These are phyloP conservation scores for Mormyrops boulengeri DNA, from an alignment of 2,797 vertebrate species.

Conservation along the genomic window DNA sequence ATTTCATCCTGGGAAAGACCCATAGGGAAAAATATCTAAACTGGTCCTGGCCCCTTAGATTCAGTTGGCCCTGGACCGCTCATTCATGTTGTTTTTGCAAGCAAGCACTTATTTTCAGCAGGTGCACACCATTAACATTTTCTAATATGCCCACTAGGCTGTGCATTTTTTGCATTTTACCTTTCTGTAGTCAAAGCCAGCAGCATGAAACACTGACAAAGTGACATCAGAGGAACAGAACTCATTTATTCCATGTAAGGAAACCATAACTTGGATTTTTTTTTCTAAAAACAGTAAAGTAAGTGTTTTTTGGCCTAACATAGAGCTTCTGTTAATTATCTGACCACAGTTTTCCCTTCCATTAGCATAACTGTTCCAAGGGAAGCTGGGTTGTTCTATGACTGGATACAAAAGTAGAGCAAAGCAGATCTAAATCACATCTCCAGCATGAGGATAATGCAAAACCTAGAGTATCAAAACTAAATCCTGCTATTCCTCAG, in stretches of 20 bases:
- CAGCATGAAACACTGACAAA: slow-evolving; percentile 48
- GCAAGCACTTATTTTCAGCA: slow-evolving; percentile 31
- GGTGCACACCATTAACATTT: slow-evolving; percentile 16
- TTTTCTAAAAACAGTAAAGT: slow-evolving; percentile 63
- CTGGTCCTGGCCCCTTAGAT: background rate
- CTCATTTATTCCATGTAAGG: slow-evolving; percentile 38
- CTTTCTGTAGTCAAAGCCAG: slow-evolving; percentile 24
- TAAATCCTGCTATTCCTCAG: background rate
- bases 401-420: slow-evolving; percentile 36
- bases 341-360: slow-evolving; percentile 61
- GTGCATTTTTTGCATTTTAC: slow-evolving; percentile 38
- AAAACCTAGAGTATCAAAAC: slow-evolving; percentile 19
- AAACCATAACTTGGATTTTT: slow-evolving; percentile 60
- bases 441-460: slow-evolving; percentile 12
- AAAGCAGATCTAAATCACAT: background rate
- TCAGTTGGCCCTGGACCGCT: slow-evolving; percentile 33
- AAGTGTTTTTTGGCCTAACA: slow-evolving; percentile 68
- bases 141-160: slow-evolving; percentile 34
- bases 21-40: background rate
- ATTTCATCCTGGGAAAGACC: background rate
- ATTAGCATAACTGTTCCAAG: slow-evolving; percentile 53
- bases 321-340: slow-evolving; percentile 59
- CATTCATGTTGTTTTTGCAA: slow-evolving; percentile 39
- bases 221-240: slow-evolving; percentile 35
- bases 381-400: slow-evolving; percentile 37